A percentile compares a stretch with the other conserved stretches of the same genome.
phyloP scores from a whole-genome alignment of 2,888 invertebrate species.

The Hofmannophila pseudospretella region DNA sequence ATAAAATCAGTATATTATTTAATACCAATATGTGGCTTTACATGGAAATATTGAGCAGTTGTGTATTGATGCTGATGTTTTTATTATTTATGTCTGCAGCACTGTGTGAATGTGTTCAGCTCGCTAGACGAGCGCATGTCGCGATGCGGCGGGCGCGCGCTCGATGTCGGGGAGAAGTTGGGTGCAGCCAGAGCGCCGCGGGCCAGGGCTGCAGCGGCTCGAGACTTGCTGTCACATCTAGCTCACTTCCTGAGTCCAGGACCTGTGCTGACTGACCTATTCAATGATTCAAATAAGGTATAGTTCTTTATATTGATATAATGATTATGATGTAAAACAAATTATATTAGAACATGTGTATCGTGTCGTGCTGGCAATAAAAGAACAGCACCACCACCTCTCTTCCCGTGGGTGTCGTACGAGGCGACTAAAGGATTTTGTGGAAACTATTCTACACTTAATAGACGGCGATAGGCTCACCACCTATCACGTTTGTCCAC shows the following conservation, averaged over 20 bases:
- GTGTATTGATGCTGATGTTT: too few species aligned
- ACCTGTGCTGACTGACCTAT: conserved; percentile 89
- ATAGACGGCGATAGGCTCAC: too few species aligned
- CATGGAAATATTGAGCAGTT: too few species aligned
- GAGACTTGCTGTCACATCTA: conserved; percentile 93
- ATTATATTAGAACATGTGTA: too few species aligned
- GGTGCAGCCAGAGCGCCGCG: conserved; percentile 97
- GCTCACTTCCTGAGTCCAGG: conserved; percentile 93
- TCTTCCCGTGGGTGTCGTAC: too few species aligned
- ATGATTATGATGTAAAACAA: neutral
- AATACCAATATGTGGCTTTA: too few species aligned
- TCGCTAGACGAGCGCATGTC: conserved; percentile 97
- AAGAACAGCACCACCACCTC: too few species aligned
- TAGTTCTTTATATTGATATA: conserved; percentile 12
- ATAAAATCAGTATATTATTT: too few species aligned
- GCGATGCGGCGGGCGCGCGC: conserved; percentile 96
- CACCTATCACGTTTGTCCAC: too few species aligned
- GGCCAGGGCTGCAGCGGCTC: conserved; percentile 95
- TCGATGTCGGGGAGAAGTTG: conserved; percentile 98
- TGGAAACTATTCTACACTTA: too few species aligned
- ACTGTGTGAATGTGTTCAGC: conserved; percentile 92
- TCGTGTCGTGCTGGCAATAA: too few species aligned
- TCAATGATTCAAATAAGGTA: conserved; percentile 90
- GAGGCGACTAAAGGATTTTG: too few species aligned
- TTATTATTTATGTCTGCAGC: conserved; percentile 76